These are phyloP conservation scores for Rhabdornis inornatus DNA, from an alignment of 2,113 vertebrate species.

Conservation along the genomic window DNA sequence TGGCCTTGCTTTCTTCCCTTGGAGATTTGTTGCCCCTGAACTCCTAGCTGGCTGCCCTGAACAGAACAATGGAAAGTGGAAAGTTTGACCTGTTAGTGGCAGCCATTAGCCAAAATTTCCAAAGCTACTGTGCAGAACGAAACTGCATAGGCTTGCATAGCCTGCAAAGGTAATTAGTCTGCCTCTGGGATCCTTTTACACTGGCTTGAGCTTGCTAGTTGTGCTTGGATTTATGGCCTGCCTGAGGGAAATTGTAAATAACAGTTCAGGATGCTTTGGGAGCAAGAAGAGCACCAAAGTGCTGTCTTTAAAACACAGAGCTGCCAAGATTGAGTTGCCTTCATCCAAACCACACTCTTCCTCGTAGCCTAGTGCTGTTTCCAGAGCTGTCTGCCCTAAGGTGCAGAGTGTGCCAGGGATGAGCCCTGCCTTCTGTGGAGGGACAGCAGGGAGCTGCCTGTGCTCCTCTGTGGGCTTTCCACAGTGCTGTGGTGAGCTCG, in stretches of 20 bases:
- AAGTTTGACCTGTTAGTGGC: neutral
- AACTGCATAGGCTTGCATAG: neutral
- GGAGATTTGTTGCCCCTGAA: neutral
- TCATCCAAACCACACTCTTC: neutral
- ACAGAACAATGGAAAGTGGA: neutral
- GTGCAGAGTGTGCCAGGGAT: rapidly evolving
- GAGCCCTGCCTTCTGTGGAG: neutral
- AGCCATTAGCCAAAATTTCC: neutral
- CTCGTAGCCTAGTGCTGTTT: neutral
- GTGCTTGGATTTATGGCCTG: neutral
- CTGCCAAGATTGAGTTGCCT: neutral
- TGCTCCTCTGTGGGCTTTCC: rapidly evolving
- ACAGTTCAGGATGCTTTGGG: neutral
- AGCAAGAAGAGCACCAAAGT: neutral
- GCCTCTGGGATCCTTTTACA: neutral
- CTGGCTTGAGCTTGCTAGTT: neutral
- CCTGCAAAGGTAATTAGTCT: constrained; percentile 30
- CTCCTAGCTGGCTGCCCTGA: neutral
- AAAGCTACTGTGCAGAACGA: neutral
- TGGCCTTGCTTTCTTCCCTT: neutral
- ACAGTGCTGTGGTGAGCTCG: neutral
- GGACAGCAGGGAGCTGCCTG: neutral
- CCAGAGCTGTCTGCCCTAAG: neutral
- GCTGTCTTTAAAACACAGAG: neutral
- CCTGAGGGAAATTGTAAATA: neutral